Conservation (phyloP, 2,888 invertebrate genomes). For the Acrobasis suavella region DNA sequence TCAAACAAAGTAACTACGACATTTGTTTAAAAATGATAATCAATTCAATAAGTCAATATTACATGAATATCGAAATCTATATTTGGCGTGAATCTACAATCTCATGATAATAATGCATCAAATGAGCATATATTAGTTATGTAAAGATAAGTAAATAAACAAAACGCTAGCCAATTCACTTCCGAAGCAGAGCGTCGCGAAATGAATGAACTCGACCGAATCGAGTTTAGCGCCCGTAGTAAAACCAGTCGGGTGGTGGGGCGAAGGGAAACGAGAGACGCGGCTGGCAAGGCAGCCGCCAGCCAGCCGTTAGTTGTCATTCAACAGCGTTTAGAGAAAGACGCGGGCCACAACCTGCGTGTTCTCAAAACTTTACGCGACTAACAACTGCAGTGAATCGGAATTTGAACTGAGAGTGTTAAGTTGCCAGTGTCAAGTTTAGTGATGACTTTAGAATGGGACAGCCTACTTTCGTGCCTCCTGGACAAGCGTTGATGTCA, state of each 20-base stretch:
- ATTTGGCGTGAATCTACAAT: background rate
- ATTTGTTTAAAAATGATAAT: too few relatives aligned
- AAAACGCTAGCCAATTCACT: constrained; percentile 3
- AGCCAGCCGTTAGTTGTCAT: constrained; percentile 64
- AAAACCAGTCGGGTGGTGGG: constrained; percentile 21
- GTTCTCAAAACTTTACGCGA: constrained; percentile 80
- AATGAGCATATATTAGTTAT: background rate
- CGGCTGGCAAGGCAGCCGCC: constrained; percentile 38
- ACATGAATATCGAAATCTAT: background rate
- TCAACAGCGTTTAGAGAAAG: constrained; percentile 73
- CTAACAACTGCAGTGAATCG: constrained; percentile 69
- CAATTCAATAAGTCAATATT: background rate
- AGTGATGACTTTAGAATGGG: constrained; percentile 78
- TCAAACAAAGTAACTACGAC: background rate
- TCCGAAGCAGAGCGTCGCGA: background rate
- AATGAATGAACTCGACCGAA: constrained; percentile 22
- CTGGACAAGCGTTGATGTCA: constrained; percentile 76
- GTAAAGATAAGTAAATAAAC: constrained; percentile 14
- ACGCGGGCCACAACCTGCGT: constrained; percentile 73
- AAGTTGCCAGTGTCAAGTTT: constrained; percentile 65
- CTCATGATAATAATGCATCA: background rate
- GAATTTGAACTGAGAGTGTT: constrained; percentile 68
- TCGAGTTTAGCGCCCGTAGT: constrained; percentile 22
- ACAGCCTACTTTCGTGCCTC: constrained; percentile 64
- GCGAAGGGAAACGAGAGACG: constrained; percentile 26